A percentile compares a stretch with the other conserved stretches of the same genome.
phyloP scores from a whole-genome alignment of 2,888 invertebrate species.

The Sisyra nigra region DNA sequence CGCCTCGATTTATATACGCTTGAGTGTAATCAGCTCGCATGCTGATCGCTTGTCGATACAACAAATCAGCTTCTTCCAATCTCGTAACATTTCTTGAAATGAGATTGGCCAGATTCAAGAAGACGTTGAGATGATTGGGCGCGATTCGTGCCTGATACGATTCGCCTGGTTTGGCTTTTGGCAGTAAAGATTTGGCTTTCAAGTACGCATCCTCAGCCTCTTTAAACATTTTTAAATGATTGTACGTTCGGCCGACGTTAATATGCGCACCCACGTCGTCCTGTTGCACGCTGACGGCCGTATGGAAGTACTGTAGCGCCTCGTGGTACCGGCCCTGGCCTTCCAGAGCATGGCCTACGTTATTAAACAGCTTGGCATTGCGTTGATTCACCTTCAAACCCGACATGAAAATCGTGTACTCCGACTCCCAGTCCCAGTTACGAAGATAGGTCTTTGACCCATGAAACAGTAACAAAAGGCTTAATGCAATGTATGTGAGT shows the following conservation, averaged over 20 bases:
- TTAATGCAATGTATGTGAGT: constrained; percentile 46
- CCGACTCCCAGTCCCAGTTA: constrained; percentile 87
- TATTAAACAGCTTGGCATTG: constrained; percentile 94
- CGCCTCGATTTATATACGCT: constrained; percentile 94
- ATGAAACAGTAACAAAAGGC: constrained; percentile 54
- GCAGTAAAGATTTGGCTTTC: constrained; percentile 74
- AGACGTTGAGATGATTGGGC: constrained; percentile 90
- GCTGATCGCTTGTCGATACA: constrained; percentile 89
- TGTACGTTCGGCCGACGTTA: constrained; percentile 90
- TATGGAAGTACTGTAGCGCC: constrained; percentile 80
- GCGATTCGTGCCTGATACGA: constrained; percentile 91
- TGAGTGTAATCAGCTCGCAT: constrained; percentile 94
- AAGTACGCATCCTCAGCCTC: constrained; percentile 90
- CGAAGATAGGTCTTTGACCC: constrained; percentile 72
- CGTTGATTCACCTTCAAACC: constrained; percentile 72
- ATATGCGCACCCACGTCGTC: constrained; percentile 96
- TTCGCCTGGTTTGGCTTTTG: constrained; percentile 84
- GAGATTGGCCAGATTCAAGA: constrained; percentile 85
- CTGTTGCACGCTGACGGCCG: constrained; percentile 82
- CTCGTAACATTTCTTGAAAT: constrained; percentile 85
- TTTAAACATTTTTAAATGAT: constrained; percentile 71
- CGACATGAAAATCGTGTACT: constrained; percentile 87
- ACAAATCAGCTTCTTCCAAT: constrained; percentile 83
- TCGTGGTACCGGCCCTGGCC: constrained; percentile 51
- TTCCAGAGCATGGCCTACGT: constrained; percentile 92